These are phyloP conservation scores for Strix occidentalis DNA, from an alignment of 2,797 vertebrate genomes.

Conservation along the genomic window DNA sequence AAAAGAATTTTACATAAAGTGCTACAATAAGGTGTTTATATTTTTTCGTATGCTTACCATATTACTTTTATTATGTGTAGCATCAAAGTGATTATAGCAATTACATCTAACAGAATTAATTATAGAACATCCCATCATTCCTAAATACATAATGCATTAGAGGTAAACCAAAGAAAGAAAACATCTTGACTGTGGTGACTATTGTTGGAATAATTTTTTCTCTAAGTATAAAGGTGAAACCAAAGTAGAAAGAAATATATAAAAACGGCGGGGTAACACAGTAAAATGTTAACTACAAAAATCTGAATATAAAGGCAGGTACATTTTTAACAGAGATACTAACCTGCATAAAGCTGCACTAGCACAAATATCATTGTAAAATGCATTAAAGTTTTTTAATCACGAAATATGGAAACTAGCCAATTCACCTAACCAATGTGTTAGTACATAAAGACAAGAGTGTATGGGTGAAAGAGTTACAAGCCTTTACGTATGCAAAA, in stretches of 20 bases:
- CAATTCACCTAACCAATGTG: slow-evolving; percentile 70
- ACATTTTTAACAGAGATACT: not conserved
- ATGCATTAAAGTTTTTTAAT: slow-evolving; percentile 68
- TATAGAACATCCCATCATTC: slow-evolving; percentile 79
- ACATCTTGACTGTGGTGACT: slow-evolving; percentile 71
- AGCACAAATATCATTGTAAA: slow-evolving; percentile 48
- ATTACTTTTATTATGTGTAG: slow-evolving; percentile 83
- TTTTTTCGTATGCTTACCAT: slow-evolving; percentile 78
- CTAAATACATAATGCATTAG: slow-evolving; percentile 80
- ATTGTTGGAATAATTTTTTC: slow-evolving; percentile 59
- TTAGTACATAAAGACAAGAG: slow-evolving; percentile 76
- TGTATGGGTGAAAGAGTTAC: slow-evolving; percentile 78
- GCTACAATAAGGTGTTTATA: slow-evolving; percentile 79
- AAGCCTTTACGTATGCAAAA: slow-evolving; percentile 86
- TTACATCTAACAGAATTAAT: slow-evolving; percentile 85
- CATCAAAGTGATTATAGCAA: slow-evolving; percentile 84
- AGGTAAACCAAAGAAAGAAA: slow-evolving; percentile 76
- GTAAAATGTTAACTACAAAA: slow-evolving; percentile 7
- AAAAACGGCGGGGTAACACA: not conserved
- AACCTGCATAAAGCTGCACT: slow-evolving; percentile 10
- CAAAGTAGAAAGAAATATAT: slow-evolving; percentile 23
- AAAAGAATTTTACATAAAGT: slow-evolving; percentile 41
- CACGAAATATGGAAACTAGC: slow-evolving; percentile 65
- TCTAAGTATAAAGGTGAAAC: slow-evolving; percentile 3
- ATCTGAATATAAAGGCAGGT: not conserved